These are phyloP conservation scores for Patagioenas fasciata DNA, from an alignment of 2,113 vertebrate genomes.

Conservation along the genomic window DNA sequence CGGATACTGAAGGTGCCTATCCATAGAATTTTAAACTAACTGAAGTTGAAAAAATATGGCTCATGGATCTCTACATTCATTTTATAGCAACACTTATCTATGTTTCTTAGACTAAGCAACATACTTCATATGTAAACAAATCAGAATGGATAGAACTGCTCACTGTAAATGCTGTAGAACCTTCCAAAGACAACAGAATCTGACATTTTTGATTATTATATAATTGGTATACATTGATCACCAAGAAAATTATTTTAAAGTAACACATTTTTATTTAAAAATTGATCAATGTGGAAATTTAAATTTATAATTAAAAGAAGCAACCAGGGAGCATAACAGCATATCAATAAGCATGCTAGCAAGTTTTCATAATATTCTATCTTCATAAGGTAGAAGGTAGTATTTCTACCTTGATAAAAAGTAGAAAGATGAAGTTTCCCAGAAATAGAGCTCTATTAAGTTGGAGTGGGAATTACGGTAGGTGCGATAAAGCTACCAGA, in stretches of 20 bases:
- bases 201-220: neutral
- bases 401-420: neutral
- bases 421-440: neutral
- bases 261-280: neutral
- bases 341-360: neutral
- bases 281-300: neutral
- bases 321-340: neutral
- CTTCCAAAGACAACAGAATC: neutral
- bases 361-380: neutral
- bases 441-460: neutral
- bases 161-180: neutral
- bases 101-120: neutral
- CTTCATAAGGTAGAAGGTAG: neutral
- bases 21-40: neutral
- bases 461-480: neutral
- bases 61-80: neutral
- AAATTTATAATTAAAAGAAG: neutral
- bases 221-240: neutral
- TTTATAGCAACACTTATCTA: neutral
- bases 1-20: neutral
- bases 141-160: neutral
- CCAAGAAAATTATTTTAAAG: neutral
- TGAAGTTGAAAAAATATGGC: neutral
- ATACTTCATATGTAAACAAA: neutral
- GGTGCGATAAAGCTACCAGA: neutral